phyloP scores from a whole-genome alignment of 2,888 invertebrate genomes.

The Hartigia nigra region DNA sequence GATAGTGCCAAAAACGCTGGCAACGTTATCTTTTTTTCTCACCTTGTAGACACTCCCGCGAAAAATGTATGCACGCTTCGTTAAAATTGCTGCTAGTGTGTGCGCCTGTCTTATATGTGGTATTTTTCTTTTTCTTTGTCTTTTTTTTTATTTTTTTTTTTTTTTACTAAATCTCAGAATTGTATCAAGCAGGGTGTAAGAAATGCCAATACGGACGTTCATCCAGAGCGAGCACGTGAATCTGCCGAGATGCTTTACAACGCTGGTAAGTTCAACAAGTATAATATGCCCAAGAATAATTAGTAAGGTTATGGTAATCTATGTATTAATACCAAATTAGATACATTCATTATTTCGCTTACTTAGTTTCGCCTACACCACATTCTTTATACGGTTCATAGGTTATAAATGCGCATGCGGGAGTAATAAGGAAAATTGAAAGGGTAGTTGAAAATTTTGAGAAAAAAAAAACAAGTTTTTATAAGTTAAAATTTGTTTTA shows the following conservation, averaged over 20 bases:
- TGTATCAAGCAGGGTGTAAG: constrained; percentile 69
- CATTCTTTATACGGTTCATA: no score
- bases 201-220: constrained; percentile 72
- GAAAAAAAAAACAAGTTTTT: no score
- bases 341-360: no score
- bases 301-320: neutral
- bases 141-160: constrained; percentile 1
- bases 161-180: constrained; percentile 3
- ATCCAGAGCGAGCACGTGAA: constrained; percentile 75
- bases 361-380: no score
- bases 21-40: neutral
- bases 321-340: neutral
- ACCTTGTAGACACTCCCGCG: neutral
- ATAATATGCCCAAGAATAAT: neutral
- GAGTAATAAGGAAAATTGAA: neutral
- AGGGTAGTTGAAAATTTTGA: neutral
- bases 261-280: constrained; percentile 66
- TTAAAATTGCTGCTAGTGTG: neutral
- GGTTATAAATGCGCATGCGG: no score
- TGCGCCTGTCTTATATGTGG: neutral
- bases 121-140: neutral
- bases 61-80: neutral
- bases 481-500: neutral
- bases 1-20: neutral
- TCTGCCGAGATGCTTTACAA: constrained; percentile 77